Base-by-base conservation (phyloP, 1,140 invertebrate species). In the Brachionus koreanus region DNA sequence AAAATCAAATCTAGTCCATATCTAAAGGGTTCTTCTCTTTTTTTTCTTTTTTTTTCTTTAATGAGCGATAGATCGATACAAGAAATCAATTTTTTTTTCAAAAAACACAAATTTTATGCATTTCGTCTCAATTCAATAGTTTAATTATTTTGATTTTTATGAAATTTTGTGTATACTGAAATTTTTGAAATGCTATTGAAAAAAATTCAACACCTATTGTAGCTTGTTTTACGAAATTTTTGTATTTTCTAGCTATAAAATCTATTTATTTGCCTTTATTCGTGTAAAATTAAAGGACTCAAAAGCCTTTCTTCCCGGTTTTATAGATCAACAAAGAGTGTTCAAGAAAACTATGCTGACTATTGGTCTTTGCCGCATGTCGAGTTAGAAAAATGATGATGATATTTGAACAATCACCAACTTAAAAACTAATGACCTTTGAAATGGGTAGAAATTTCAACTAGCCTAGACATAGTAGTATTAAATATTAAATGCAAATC, bases 371-470 rank as follows among this genome's bases (percentile, higher is more conserved):
- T 19, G 49, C 19, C n/a, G n/a, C 63, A 33, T 29, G 63, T 65
- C 63, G 35, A 65, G 63, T 2, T 46, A 46, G n/a, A 46, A 46
- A 46, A 46, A 65, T 29, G 33, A 65, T 33, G 29, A 69, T 69
- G n/a, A 69, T 69, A 69, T 69, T 69, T 43, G 33, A 39, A 69
- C 33, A 39, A 69, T 69, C 37, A 39, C 65, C 16, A 33, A 33
- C 33, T 65, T 25, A 65, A 65, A 72, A 72, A 46, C 19, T 74
- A 74, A 46, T 74, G 69, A 74, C 69, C 69, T 74, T 74, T 74
- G 69, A 74, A 46, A 74, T 74, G 4, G 69, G 2, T 69, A 19
- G 23, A 74, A 74, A 74, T 25, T 74, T 43, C 42, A 74, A 74
- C 69, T 35, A 74, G 69, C 69, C 69, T 74, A 74, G 69, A 74